Conservation (phyloP, 2,888 invertebrate species). For the Pycnomerus fuliginosus region DNA sequence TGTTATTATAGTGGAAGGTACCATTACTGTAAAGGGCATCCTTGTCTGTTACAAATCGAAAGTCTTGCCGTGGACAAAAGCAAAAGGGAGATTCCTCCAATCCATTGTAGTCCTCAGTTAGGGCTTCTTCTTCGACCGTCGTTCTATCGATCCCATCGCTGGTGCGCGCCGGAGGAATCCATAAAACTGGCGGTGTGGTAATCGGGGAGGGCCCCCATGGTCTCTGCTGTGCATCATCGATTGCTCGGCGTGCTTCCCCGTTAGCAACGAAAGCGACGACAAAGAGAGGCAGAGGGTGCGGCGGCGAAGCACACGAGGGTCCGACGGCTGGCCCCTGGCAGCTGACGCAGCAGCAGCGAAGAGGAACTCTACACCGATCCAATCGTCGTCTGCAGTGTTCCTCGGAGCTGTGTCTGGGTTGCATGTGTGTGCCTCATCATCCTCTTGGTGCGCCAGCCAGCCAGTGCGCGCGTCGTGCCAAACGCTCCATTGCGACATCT, state of each 20-base stretch:
- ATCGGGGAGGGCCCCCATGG: constrained; percentile 7
- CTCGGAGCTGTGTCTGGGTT: constrained; percentile 35
- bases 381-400: constrained; percentile 34
- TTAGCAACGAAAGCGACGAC: constrained; percentile 16
- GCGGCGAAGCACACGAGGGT: constrained; percentile 20
- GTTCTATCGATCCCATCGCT: not conserved
- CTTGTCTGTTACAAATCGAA: too few relatives aligned
- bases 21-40: too few relatives aligned
- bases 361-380: constrained; percentile 9
- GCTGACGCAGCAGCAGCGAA: constrained; percentile 26
- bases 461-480: constrained; percentile 29
- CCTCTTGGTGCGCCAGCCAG: not conserved
- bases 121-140: not conserved
- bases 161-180: constrained; percentile 14
- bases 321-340: constrained; percentile 19
- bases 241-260: constrained; percentile 15
- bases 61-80: too few relatives aligned
- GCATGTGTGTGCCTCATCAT: constrained; percentile 31
- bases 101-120: too few relatives aligned
- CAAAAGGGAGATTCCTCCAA: too few relatives aligned
- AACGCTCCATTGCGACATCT: constrained; percentile 29
- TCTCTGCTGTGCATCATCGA: constrained; percentile 20
- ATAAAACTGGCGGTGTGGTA: constrained; percentile 13
- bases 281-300: constrained; percentile 22
- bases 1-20: too few relatives aligned